Evolutionary conservation across 2,797 vertebrate genomes (phyloP).

Genomic region (Aplochiton taeniatus): DNA sequence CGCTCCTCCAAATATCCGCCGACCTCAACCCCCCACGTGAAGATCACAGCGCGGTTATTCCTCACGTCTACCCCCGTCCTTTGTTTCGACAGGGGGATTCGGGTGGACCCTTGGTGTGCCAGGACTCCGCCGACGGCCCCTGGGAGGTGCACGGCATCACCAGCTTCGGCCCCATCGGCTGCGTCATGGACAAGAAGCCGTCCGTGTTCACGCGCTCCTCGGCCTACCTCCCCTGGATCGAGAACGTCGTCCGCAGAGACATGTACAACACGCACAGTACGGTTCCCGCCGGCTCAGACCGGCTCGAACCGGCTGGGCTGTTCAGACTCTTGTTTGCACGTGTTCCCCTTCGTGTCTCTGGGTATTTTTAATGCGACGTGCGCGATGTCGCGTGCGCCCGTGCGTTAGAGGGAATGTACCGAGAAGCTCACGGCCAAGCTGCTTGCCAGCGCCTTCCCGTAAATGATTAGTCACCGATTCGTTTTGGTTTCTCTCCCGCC

Average conservation of each 20-base stretch:
- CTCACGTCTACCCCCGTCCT: background rate
- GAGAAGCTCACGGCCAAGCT: too few species aligned
- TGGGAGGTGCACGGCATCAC: constrained; percentile 81
- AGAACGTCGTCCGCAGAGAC: constrained; percentile 71
- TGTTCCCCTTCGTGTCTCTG: background rate
- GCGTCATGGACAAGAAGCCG: constrained; percentile 81
- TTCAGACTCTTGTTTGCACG: too few species aligned
- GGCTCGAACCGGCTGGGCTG: background rate
- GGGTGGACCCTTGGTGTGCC: constrained; percentile 78
- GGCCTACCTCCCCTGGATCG: constrained; percentile 76
- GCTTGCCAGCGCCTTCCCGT: too few species aligned
- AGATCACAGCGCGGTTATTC: background rate
- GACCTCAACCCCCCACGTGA: too few species aligned
- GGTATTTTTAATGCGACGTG: too few species aligned
- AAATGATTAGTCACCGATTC: constrained; percentile 2
- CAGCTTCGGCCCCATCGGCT: constrained; percentile 81
- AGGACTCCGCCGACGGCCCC: constrained; percentile 45
- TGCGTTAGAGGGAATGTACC: background rate
- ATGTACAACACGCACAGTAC: constrained; percentile 70
- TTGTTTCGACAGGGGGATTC: constrained; percentile 73
- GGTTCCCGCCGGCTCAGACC: constrained; percentile 15
- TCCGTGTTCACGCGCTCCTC: constrained; percentile 79
- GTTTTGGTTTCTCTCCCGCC: constrained; percentile 27
- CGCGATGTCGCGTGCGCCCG: too few species aligned
- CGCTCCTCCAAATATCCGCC: too few species aligned